A percentile compares a stretch with the other conserved stretches of the same genome.
These are phyloP conservation scores for Sebastes ruberrimus DNA, from an alignment of 2,797 vertebrate species.

Conservation along the genomic window DNA sequence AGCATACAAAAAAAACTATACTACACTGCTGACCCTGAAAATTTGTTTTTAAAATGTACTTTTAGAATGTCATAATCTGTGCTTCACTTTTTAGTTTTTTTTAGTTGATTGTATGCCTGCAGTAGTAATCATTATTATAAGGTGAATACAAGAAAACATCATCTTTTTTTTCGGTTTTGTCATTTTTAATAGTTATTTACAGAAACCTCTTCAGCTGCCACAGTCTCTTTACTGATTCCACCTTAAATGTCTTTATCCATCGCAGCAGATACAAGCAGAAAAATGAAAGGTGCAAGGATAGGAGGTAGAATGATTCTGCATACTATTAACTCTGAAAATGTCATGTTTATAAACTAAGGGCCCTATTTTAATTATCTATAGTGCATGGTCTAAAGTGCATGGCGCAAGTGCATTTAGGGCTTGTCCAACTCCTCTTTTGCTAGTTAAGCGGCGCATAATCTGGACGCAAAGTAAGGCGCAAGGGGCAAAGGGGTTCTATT, in stretches of 20 bases:
- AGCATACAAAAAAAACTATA: not conserved
- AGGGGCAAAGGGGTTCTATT: too few relatives aligned
- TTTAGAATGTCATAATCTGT: not conserved
- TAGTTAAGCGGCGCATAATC: too few relatives aligned
- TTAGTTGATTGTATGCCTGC: not conserved
- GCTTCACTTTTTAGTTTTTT: not conserved
- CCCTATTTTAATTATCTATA: too few relatives aligned
- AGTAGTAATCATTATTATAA: not conserved
- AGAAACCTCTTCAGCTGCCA: constrained; percentile 15
- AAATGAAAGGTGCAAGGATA: not conserved
- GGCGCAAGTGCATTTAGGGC: too few relatives aligned
- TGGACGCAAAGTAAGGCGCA: too few relatives aligned
- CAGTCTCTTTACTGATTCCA: not conserved
- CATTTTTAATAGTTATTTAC: not conserved
- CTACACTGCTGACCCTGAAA: not conserved
- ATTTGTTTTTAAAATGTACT: not conserved
- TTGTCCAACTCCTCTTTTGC: too few relatives aligned
- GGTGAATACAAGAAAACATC: not conserved
- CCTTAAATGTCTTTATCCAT: not conserved
- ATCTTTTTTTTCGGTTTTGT: not conserved
- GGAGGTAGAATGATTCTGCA: not conserved
- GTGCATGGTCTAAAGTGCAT: too few relatives aligned
- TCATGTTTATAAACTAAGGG: not conserved
- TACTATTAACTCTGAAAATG: not conserved
- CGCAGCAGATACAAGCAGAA: not conserved